Evolutionary conservation across 2,113 vertebrate species (phyloP), one percentile per base, ranked within the genome.

Genomic region (Gasterosteus aculeatus): DNA sequence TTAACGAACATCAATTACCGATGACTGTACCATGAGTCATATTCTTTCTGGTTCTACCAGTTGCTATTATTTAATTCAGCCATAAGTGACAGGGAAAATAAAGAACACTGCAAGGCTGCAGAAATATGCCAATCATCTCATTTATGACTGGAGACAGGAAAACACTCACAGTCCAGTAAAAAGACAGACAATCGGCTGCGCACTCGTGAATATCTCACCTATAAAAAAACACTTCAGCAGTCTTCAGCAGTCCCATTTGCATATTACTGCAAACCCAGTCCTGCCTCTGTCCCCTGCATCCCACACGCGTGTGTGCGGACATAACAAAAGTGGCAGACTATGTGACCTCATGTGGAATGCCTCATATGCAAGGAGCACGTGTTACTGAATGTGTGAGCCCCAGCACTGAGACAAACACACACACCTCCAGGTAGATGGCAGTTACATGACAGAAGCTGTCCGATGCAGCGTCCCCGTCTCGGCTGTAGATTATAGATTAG

Each of bases 401-500:
- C 11, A 12, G 14, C 38, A 18, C 33, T 18, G 22, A 38, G 7
- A 46, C 10, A 1, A 2, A 14, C 49, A 58, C 22, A 54, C n/a
- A 29, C 10, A 26, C 22, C 22, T 26, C 22, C 22, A 26, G 22
- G 22, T 26, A 26, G 22, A 47, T 68, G 67, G 69, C 68, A 71
- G 69, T 29, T 75, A 72, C 72, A 74, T 56, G 59, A 75, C 46
- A 75, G 65, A 29, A 29, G 58, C 75, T 77, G 57, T 77, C 79
- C 66, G 73, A 80, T 61, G 68, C 18, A 74, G 67, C 63, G 9
- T 12, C 51, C 10, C 35, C 16, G 38, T 60, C 70, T 71, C 73
- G 59, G 61, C 80, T 88, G 81, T 57, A 57, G 19, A 1, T 61
- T 71, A 59, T 46, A 83, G 82, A 91, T 91, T 87, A 88, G 74